Conservation (phyloP, 1,140 invertebrate genomes). For the Drosophila obscura region DNA sequence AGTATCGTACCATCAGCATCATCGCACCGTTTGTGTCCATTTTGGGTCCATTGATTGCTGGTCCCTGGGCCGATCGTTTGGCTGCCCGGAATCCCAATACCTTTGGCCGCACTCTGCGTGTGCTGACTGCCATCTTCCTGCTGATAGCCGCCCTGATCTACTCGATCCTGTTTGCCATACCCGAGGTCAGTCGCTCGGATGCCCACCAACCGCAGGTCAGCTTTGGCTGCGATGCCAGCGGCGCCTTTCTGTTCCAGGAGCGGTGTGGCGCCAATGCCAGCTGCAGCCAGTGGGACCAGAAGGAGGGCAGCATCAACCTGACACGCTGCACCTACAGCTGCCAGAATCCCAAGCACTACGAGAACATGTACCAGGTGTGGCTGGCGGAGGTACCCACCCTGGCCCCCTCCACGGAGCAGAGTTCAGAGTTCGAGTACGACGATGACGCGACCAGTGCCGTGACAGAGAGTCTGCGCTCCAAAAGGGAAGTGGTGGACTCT, state of each 20-base stretch:
- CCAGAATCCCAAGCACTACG: conserved; percentile 81
- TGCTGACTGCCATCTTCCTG: conserved; percentile 88
- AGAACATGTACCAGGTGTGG: conserved; percentile 75
- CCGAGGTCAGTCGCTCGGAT: conserved; percentile 85
- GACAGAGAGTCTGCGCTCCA: conserved; percentile 57
- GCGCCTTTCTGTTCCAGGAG: conserved; percentile 88
- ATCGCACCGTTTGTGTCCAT: conserved; percentile 89
- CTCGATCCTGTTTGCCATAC: conserved; percentile 87
- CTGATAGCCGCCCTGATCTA: conserved; percentile 88
- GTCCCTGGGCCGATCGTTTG: conserved; percentile 88
- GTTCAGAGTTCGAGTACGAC: conserved; percentile 80
- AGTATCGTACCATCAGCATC: conserved; percentile 89
- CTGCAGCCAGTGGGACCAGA: conserved; percentile 88
- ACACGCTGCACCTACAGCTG: conserved; percentile 87
- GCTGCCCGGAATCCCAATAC: conserved; percentile 80
- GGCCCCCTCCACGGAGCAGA: conserved; percentile 69
- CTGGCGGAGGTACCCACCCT: conserved; percentile 58
- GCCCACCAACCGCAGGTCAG: conserved; percentile 86
- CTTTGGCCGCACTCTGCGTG: conserved; percentile 84
- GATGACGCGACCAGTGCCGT: conserved; percentile 68
- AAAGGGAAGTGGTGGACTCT: conserved; percentile 23
- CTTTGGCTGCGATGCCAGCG: conserved; percentile 88
- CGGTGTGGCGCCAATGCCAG: conserved; percentile 86
- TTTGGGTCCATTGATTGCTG: conserved; percentile 88
- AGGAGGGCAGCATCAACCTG: conserved; percentile 85